phyloP scores from a whole-genome alignment of 2,888 invertebrate genomes.

The Nephrotoma flavescens region DNA sequence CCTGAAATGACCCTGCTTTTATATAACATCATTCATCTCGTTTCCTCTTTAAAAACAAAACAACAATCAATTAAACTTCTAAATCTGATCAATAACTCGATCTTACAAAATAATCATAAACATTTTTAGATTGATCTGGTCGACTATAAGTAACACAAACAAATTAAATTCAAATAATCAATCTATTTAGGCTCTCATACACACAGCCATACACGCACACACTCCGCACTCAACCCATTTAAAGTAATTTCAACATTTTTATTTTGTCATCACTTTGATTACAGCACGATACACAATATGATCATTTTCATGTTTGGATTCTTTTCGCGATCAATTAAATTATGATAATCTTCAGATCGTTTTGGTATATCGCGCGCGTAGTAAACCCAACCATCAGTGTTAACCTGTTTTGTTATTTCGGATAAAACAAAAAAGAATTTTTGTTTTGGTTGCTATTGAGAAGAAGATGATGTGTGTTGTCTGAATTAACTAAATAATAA shows the following conservation, averaged over 20 bases:
- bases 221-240: not conserved
- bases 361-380: not conserved
- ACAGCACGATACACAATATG: not conserved
- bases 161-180: not conserved
- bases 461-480: not conserved
- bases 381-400: not conserved
- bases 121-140: not conserved
- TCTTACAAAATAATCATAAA: not conserved
- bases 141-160: not conserved
- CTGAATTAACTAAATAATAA: not conserved
- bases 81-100: not conserved
- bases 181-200: not conserved
- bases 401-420: not conserved
- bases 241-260: not conserved
- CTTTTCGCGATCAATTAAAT: not conserved
- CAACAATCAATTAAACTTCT: not conserved
- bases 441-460: not conserved
- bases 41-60: not conserved
- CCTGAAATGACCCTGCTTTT: not conserved
- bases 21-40: not conserved
- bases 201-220: not conserved
- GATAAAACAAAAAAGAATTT: not conserved
- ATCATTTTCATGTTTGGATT: not conserved
- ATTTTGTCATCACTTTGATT: not conserved
- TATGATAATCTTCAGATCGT: not conserved